Percentiles rank a stretch among this genome's conserved stretches.
Conservation (phyloP, 2,797 vertebrate species). For the Atherinosoma microstoma region DNA sequence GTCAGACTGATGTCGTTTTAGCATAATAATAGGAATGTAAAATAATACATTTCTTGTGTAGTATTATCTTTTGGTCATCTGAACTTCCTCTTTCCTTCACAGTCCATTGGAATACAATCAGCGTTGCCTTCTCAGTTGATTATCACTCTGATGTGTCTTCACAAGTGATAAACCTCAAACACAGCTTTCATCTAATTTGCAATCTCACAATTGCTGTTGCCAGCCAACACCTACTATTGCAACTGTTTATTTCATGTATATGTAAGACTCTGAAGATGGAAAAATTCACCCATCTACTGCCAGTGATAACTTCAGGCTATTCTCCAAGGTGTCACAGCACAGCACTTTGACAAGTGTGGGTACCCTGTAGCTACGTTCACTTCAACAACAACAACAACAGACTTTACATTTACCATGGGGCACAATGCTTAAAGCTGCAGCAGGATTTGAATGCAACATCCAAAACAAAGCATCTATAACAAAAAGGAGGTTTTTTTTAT, state of each 20-base stretch:
- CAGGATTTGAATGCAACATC: constrained; percentile 29
- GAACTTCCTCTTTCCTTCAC: constrained; percentile 23
- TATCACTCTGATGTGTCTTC: constrained; percentile 59
- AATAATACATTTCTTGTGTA: background rate
- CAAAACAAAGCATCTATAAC: constrained; percentile 37
- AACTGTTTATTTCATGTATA: constrained; percentile 37
- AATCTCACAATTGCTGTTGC: constrained; percentile 55
- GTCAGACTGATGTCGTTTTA: background rate
- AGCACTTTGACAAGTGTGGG: constrained; percentile 56
- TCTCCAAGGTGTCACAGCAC: constrained; percentile 61
- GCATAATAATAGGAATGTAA: background rate
- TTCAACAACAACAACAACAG: constrained; percentile 57
- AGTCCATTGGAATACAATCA: constrained; percentile 16
- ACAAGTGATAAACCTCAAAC: constrained; percentile 57
- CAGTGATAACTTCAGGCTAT: constrained; percentile 53
- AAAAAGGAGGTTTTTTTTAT: constrained; percentile 44
- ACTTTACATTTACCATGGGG: constrained; percentile 59
- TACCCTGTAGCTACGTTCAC: constrained; percentile 54
- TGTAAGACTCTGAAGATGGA: constrained; percentile 44
- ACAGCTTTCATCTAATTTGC: constrained; percentile 67
- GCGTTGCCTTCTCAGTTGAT: constrained; percentile 63
- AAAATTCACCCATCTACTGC: constrained; percentile 58
- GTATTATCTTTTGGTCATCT: constrained; percentile 12
- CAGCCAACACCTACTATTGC: constrained; percentile 60
- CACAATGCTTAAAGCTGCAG: constrained; percentile 39